Evolutionary conservation across 2,888 invertebrate species (phyloP).

Genomic region (Baccha elongata): DNA sequence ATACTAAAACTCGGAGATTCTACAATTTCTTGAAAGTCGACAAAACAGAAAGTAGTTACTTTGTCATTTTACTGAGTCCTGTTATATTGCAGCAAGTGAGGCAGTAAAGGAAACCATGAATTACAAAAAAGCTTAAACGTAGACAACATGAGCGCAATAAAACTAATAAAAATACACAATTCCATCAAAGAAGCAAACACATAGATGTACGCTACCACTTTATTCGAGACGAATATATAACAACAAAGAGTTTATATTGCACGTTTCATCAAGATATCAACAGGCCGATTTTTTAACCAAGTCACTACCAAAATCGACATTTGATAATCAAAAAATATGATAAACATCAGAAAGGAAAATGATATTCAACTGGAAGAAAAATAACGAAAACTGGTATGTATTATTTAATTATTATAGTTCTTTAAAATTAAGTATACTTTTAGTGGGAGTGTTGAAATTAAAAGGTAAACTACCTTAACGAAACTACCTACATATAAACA

Average conservation of each 20-base stretch:
- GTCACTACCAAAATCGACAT: neutral
- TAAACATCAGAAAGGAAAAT: too few species aligned
- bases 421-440: too few species aligned
- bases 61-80: neutral
- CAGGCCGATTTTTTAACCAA: neutral
- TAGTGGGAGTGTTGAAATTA: too few species aligned
- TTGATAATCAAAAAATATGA: neutral
- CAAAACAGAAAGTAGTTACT: neutral
- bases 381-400: too few species aligned
- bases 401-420: too few species aligned
- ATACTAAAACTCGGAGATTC: neutral
- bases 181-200: neutral
- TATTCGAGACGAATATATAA: neutral
- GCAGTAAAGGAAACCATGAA: neutral
- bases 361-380: too few species aligned
- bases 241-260: too few species aligned
- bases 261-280: neutral
- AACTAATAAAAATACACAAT: conserved; percentile 6
- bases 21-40: neutral
- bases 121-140: neutral
- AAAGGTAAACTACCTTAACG: too few species aligned
- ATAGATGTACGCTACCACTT: conserved; percentile 3
- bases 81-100: neutral
- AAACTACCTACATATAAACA: too few species aligned
- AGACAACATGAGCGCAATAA: conserved; percentile 6